Evolutionary conservation across 2,113 vertebrate genomes (phyloP).

Genomic region (Philantomba maxwellii): DNA sequence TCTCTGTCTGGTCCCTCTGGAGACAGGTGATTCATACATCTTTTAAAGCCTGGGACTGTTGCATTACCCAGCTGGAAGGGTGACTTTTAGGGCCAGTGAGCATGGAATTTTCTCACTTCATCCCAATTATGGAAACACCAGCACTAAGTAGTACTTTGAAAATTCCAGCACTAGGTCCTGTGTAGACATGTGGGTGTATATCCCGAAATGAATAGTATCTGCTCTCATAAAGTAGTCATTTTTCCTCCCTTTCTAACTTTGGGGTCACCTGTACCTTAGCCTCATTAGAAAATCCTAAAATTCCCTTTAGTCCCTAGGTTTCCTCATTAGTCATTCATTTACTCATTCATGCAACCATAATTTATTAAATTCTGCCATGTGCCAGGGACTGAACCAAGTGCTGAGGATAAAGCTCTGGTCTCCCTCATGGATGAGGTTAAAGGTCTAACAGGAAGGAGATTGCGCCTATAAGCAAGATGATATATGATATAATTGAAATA

Average conservation of each 20-base stretch:
- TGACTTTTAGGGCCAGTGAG: slow-evolving; percentile 70
- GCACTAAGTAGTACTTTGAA: slow-evolving; percentile 73
- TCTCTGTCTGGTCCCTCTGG: not conserved
- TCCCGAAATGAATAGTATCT: not conserved
- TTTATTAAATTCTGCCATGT: not conserved
- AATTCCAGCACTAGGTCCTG: slow-evolving; percentile 67
- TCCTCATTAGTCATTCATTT: not conserved
- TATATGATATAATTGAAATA: not conserved
- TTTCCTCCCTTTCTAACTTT: not conserved
- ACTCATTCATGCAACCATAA: not conserved
- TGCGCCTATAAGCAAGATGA: not conserved
- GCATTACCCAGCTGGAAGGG: slow-evolving; percentile 62
- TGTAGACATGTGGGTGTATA: slow-evolving; percentile 47
- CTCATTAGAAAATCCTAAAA: not conserved
- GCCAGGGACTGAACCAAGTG: not conserved
- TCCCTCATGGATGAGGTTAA: not conserved
- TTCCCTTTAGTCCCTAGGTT: not conserved
- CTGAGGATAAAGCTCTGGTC: not conserved
- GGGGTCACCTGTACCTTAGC: not conserved
- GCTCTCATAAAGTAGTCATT: not conserved
- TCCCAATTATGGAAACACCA: slow-evolving; percentile 75
- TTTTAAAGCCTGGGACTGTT: slow-evolving; percentile 48
- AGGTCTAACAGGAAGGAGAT: not conserved
- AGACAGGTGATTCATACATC: slow-evolving; percentile 46
- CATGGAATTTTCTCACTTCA: slow-evolving; percentile 63